Conservation (phyloP, 1,140 invertebrate genomes). For the Episyrphus balteatus region DNA sequence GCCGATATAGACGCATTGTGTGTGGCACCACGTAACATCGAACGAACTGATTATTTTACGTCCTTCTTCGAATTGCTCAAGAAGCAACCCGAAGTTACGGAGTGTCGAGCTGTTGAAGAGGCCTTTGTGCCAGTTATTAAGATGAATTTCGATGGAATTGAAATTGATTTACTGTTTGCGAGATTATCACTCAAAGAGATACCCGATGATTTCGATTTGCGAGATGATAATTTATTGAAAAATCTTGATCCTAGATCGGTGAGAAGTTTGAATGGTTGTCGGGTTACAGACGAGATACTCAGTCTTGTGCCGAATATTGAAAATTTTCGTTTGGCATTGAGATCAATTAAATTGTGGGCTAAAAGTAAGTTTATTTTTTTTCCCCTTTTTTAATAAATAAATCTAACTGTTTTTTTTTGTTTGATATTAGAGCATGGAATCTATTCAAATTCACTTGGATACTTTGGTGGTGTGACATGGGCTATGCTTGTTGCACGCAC, state of each 20-base stretch:
- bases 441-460: slow-evolving; percentile 96
- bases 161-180: slow-evolving; percentile 97
- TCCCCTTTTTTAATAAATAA: background rate
- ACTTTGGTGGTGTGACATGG: slow-evolving; percentile 98
- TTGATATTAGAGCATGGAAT: slow-evolving; percentile 73
- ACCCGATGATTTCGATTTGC: slow-evolving; percentile 70
- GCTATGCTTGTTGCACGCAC: slow-evolving; percentile 97
- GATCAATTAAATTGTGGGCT: slow-evolving; percentile 97
- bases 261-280: slow-evolving; percentile 91
- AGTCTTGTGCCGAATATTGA: slow-evolving; percentile 90
- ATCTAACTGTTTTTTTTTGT: slow-evolving; percentile 11
- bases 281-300: slow-evolving; percentile 97
- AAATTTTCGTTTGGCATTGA: slow-evolving; percentile 83
- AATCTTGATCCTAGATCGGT: slow-evolving; percentile 96
- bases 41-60: slow-evolving; percentile 86
- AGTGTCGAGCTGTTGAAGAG: slow-evolving; percentile 74
- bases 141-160: slow-evolving; percentile 98
- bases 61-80: slow-evolving; percentile 89
- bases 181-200: slow-evolving; percentile 87
- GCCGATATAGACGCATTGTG: slow-evolving; percentile 99
- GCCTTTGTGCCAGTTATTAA: slow-evolving; percentile 99
- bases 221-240: slow-evolving; percentile 84
- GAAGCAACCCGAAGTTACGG: slow-evolving; percentile 70
- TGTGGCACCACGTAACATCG: slow-evolving; percentile 92
- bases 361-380: slow-evolving; percentile 66